Conservation (phyloP, 2,888 invertebrate genomes). For the Lymantria monacha region DNA sequence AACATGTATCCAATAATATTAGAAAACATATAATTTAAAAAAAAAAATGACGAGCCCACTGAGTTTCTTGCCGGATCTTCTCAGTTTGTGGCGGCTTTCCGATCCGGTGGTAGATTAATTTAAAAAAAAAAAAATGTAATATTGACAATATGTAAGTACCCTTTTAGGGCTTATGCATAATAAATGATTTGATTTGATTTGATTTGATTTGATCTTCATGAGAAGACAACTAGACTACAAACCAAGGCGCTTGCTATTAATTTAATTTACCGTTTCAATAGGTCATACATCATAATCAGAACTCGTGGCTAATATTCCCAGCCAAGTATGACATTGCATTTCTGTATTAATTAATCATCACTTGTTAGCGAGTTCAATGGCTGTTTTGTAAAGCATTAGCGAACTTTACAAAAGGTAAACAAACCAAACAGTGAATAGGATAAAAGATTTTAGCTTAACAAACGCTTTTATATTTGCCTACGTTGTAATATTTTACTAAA, state of each 20-base stretch:
- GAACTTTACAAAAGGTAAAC: conserved; percentile 18
- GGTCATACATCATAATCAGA: neutral
- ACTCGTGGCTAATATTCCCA: neutral
- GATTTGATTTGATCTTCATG: too few relatives aligned
- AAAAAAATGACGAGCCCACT: too few relatives aligned
- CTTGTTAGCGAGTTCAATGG: conserved; percentile 11
- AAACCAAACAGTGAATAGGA: conserved; percentile 12
- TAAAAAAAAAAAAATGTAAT: too few relatives aligned
- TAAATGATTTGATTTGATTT: too few relatives aligned
- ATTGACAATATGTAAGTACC: too few relatives aligned
- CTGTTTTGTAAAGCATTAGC: conserved; percentile 21
- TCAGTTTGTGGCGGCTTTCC: too few relatives aligned
- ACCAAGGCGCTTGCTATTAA: neutral
- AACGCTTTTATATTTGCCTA: neutral
- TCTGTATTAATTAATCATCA: conserved; percentile 38
- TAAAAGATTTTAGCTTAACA: neutral
- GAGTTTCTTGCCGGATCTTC: too few relatives aligned
- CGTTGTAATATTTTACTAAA: neutral
- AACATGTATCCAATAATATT: too few relatives aligned
- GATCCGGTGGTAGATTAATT: too few relatives aligned
- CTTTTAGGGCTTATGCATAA: too few relatives aligned
- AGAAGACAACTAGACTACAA: too few relatives aligned
- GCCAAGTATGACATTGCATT: conserved; percentile 22
- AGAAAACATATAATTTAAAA: too few relatives aligned
- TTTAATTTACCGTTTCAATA: neutral